A percentile compares a stretch with the other conserved stretches of the same genome.
These are phyloP conservation scores for Exocentrus adspersus DNA, from an alignment of 2,888 invertebrate genomes.

Conservation along the genomic window DNA sequence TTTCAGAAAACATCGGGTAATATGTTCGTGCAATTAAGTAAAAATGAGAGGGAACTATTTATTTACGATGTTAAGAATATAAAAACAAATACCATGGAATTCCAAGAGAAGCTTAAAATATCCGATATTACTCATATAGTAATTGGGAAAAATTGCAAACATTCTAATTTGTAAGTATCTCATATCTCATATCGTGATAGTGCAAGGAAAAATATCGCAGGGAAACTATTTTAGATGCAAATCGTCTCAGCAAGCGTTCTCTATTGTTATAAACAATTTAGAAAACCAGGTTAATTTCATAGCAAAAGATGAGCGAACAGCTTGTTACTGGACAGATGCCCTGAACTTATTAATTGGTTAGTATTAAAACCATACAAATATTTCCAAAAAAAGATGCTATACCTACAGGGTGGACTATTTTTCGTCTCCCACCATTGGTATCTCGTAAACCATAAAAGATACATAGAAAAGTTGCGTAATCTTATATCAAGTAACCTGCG, in stretches of 20 bases:
- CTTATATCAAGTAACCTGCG: too few relatives aligned
- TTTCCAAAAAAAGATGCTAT: constrained; percentile 6
- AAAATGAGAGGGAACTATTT: constrained; percentile 47
- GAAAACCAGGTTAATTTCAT: constrained; percentile 55
- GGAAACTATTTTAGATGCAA: too few relatives aligned
- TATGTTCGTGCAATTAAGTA: constrained; percentile 48
- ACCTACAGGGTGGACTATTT: too few relatives aligned
- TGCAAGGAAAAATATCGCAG: too few relatives aligned
- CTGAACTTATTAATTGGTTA: constrained; percentile 56
- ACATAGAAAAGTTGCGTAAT: too few relatives aligned
- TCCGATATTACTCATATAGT: constrained; percentile 56
- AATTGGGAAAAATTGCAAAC: constrained; percentile 57
- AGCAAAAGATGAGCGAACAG: constrained; percentile 53
- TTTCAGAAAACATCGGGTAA: constrained; percentile 49
- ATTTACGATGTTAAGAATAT: constrained; percentile 44
- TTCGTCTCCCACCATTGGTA: too few relatives aligned
- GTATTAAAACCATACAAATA: constrained; percentile 1
- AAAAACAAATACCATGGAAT: constrained; percentile 32
- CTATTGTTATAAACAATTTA: constrained; percentile 54
- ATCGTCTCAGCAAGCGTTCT: constrained; percentile 53
- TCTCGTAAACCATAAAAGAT: too few relatives aligned
- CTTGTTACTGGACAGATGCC: constrained; percentile 58
- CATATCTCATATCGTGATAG: too few relatives aligned
- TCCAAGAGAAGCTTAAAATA: constrained; percentile 42
- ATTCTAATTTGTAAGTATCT: constrained; percentile 52